Evolutionary conservation across 1,140 invertebrate genomes (phyloP), one percentile per base, ranked within the genome.

Genomic region (Cotesia glomerata): DNA sequence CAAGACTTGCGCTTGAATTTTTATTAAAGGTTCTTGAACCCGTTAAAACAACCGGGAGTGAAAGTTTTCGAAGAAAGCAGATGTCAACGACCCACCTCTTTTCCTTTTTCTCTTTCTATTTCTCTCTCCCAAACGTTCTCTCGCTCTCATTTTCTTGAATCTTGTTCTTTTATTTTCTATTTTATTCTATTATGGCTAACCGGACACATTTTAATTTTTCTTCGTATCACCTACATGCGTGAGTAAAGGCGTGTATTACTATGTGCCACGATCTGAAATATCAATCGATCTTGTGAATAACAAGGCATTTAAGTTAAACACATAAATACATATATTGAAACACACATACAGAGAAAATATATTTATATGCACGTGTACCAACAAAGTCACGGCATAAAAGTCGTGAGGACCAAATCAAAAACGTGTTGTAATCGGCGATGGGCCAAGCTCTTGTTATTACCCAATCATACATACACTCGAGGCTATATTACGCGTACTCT

Each of bases 11-110:
- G 49, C 62, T 65, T 65, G 62, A 71, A 71, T 71, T 65, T 71
- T 71, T 39, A 63, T 63, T 63, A 14, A 62, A 71, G 70, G 70
- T 71, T 71, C 49, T 71, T 71, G 70, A 71, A 71, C 70, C 18
- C 59, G 5, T 35, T 58, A 65, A 52, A 35, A 52, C 56, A 35
- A 18, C 7, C 49, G 32, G 26, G 61, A 62, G 61, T 64, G 45
- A 71, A 71, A 64, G 62, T 65, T 71, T 65, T 62, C 70, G 35
- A 71, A 71, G 70, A 71, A 71, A 71, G 70, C 51, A 51, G 39
- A 64, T 49, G 62, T 35, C 62, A 64, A 64, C 62, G 62, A 64
- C 62, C 62, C 32, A 18, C 16, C 26, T 11, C 58, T 61, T 13
- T 18, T 26, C 3, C 58, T 34, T 7, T 16, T 58, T 8, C 54